phyloP scores from a whole-genome alignment of 1,140 invertebrate species.

The Ceratina australensis region DNA sequence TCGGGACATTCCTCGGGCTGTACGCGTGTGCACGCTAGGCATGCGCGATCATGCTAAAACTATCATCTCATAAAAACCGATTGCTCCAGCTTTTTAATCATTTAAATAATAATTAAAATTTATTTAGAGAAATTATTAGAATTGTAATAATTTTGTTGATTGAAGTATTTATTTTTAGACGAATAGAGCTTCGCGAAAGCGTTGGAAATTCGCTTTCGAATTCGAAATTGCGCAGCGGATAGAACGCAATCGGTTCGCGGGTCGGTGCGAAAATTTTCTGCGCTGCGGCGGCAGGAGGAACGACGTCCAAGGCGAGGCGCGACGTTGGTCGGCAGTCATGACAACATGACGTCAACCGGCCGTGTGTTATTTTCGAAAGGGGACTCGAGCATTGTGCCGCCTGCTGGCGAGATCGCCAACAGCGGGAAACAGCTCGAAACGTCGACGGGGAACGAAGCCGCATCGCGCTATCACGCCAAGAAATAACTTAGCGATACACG shows the following conservation, averaged over 20 bases:
- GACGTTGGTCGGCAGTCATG: conserved; percentile 60
- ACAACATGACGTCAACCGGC: conserved; percentile 77
- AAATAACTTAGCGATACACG: conserved; percentile 53
- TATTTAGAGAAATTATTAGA: too few species aligned
- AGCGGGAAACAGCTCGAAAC: conserved; percentile 51
- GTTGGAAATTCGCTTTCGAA: not conserved
- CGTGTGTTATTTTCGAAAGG: conserved; percentile 80
- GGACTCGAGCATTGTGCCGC: conserved; percentile 70
- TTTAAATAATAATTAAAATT: too few species aligned
- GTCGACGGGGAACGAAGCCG: conserved; percentile 18
- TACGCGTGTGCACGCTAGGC: conserved; percentile 28
- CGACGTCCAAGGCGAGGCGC: conserved; percentile 46
- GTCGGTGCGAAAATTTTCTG: conserved; percentile 61
- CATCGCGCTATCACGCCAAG: conserved; percentile 49
- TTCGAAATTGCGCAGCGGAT: not conserved
- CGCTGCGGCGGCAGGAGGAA: conserved; percentile 48
- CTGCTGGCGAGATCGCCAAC: conserved; percentile 65
- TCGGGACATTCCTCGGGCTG: conserved; percentile 38
- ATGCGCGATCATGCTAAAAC: conserved; percentile 3
- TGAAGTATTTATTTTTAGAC: too few species aligned
- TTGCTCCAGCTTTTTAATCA: too few species aligned
- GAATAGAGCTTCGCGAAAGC: too few species aligned
- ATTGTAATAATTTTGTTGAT: too few species aligned
- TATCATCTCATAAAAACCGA: not conserved
- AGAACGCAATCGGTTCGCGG: not conserved